Base-by-base conservation (phyloP, 1,140 invertebrate species). In the Procambarus virginalis region DNA sequence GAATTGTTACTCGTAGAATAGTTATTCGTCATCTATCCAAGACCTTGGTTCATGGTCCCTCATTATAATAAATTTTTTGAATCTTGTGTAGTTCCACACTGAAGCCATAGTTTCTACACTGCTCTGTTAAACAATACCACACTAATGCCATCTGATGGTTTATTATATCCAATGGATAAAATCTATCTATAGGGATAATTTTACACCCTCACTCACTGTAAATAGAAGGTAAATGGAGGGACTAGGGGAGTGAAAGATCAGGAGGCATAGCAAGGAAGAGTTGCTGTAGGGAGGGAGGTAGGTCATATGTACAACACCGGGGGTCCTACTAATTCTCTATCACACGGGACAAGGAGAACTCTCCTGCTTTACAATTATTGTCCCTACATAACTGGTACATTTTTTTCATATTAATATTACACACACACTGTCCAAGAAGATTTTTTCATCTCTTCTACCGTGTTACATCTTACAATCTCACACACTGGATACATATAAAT, bases 401-500 rank as follows among this genome's bases (percentile, higher is more conserved):
- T 34, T 34, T 73, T 73, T 73, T 34, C 68, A 46, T 45, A 64
- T 75, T 77, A 55, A 64, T 22, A 64, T 34, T 64, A 46, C 60
- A 77, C 84, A 86, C 84, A 73, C n/a, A 73, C 20, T 73, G 68
- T 73, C 68, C 68, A 73, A 73, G 68, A 73, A 73, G 68, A 73
- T 73, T 73, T 73, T 8, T 20, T 45, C 14, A 76, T n/a, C 20
- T 22, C 76, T 85, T 85, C 70, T 64, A 58, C 12, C 22, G 73
- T 86, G 73, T 79, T 64, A 79, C 75, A 34, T 64, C 51, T 78
- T 55, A 76, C 51, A 64, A 14, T 86, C 75, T 60, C 55, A 86
- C 75, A 86, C 22, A 78, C 58, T 86, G 84, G 84, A 86, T 86
- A 86, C 84, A 64, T 77, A 79, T 78, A 68, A 86, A 78, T 78